Evolutionary conservation across 1,140 invertebrate species (phyloP), one percentile per base, ranked within the genome.

Genomic region (Andrena cerasifolii): DNA sequence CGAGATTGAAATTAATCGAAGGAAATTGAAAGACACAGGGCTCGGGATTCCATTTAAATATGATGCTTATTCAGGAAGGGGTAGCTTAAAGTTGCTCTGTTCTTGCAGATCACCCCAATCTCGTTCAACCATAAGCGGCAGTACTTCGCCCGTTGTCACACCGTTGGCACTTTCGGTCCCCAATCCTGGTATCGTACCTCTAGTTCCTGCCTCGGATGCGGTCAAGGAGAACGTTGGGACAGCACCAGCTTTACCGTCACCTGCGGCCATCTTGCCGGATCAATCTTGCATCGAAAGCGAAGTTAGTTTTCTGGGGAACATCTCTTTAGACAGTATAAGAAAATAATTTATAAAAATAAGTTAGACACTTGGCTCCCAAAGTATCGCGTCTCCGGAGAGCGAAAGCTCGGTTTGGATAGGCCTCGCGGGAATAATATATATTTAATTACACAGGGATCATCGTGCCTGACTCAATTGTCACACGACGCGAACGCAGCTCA

Each of bases 401-500:
- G 16, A 45, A 36, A 10, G 21, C 14, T 24, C 4, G 7, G 2
- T n/a, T 21, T 51, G 3, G 49, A 24, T 24, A 0, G 14, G 47
- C 0, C 16, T 63, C 8, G 1, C 12, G 36, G 8, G 33, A 12
- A 43, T 54, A 54, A 26, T 54, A 10, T 3, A 16, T 53, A 16
- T 53, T 28, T 36, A 8, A 26, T 66, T 65, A 0, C n/a, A 3
- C 21, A 87, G 86, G 45, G 54, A 53, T 26, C 67, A 18, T 26
- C 78, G 3, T 79, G 61, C 24, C n/a, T 43, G 87, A 89, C 1
- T 84, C 96, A 76, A 91, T 72, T 91, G 26, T 45, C 94, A 16
- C 92, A 95, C 59, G 95, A 95, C 51, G 95, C 96, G 3, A 94
- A 94, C 28, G 94, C 96, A 0, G 86, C 94, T 21, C 95, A 98